Percentiles rank a stretch among this genome's conserved stretches.
These are phyloP conservation scores for Picus viridis DNA, from an alignment of 2,797 vertebrate species.

Conservation along the genomic window DNA sequence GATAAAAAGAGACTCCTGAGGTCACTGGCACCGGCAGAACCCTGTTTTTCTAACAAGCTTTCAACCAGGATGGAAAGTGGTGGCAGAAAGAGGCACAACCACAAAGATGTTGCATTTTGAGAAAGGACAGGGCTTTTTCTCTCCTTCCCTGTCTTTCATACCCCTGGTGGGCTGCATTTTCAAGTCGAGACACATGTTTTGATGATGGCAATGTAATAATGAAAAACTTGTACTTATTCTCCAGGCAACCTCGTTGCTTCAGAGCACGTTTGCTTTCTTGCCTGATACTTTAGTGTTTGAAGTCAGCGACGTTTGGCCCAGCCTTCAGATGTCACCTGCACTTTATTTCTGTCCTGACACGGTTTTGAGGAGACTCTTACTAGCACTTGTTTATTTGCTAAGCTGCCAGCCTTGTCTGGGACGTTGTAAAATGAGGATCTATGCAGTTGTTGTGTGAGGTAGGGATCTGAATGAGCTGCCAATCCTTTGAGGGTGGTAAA, in stretches of 20 bases:
- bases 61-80: not conserved
- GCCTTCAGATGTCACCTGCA: conserved; percentile 19
- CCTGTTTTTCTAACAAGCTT: not conserved
- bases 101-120: not conserved
- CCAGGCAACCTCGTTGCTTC: conserved; percentile 26
- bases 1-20: not conserved
- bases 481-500: not conserved
- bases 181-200: conserved; percentile 33
- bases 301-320: not conserved
- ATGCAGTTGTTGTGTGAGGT: fast-evolving
- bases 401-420: not conserved
- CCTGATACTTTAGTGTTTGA: conserved; percentile 42
- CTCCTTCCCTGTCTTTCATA: not conserved
- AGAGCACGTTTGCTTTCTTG: conserved; percentile 37
- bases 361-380: not conserved
- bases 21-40: not conserved
- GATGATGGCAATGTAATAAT: not conserved
- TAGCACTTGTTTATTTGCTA: not conserved
- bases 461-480: not conserved
- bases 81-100: not conserved
- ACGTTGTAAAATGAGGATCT: not conserved
- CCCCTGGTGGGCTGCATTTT: not conserved
- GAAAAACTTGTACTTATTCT: conserved; percentile 45
- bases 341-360: not conserved
- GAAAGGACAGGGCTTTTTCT: not conserved